phyloP scores from a whole-genome alignment of 2,113 vertebrate species.

The Polyodon spathula region DNA sequence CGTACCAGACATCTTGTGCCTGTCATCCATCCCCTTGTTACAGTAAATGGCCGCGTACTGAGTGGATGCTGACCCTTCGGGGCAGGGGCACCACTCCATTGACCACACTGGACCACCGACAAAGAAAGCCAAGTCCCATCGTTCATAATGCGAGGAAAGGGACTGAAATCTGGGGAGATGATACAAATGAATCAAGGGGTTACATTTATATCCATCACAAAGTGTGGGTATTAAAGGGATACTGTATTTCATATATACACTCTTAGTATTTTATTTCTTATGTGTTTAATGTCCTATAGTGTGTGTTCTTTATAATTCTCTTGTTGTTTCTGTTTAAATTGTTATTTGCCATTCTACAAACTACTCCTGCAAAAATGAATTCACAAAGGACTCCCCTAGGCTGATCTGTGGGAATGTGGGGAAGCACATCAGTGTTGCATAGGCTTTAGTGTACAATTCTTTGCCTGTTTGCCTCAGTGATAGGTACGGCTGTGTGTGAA shows the following conservation, averaged over 20 bases:
- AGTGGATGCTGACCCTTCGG: constrained; percentile 53
- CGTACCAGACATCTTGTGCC: constrained; percentile 49
- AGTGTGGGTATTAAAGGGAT: fast-evolving
- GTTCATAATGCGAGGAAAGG: constrained; percentile 56
- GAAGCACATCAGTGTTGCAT: too few species aligned
- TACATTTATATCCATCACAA: not conserved
- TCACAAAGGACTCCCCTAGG: too few species aligned
- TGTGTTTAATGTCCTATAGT: too few species aligned
- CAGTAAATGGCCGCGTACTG: constrained; percentile 79
- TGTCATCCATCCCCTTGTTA: constrained; percentile 74
- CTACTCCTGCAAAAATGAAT: too few species aligned
- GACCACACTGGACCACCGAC: constrained; percentile 84
- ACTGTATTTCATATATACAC: not conserved
- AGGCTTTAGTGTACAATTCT: too few species aligned
- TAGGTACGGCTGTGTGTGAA: too few species aligned
- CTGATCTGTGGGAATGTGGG: too few species aligned
- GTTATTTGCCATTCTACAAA: too few species aligned
- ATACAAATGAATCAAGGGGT: not conserved
- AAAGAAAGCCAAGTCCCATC: constrained; percentile 74
- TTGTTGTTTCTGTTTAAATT: too few species aligned
- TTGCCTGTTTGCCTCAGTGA: too few species aligned
- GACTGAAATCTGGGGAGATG: constrained; percentile 62
- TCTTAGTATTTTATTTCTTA: too few species aligned
- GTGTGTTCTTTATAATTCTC: too few species aligned
- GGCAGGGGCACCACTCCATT: constrained; percentile 85